Base-by-base conservation (phyloP, 2,888 invertebrate species). In the Orthonevra nobilis region DNA sequence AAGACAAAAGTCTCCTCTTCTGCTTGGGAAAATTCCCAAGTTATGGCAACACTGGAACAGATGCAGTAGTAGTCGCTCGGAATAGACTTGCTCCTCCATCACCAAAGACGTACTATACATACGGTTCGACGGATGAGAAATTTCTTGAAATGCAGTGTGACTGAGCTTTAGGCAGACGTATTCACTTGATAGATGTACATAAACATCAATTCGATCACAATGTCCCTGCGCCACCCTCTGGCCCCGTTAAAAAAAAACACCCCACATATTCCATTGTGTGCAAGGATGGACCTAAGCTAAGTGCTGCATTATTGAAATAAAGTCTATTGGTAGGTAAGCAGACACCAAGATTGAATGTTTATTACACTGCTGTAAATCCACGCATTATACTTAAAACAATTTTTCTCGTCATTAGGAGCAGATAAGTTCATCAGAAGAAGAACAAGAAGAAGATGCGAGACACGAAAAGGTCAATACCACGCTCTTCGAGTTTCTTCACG, bases 101-200 rank as follows among this genome's bases (percentile, higher is more conserved):
- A n/a, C n/a, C n/a, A n/a, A n/a, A n/a, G n/a, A n/a, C n/a, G n/a
- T n/a, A n/a, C n/a, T n/a, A n/a, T n/a, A n/a, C 30, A 15, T 30
- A 44, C 34, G 32, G 20, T 48, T 36, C 46, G 32, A 56, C 34
- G 20, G 58, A 56, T 50, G 50, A 52, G 44, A 56, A 42, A 28
- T 63, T 50, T 44, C 66, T 66, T 61, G 3, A 48, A 48, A 56
- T 68, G 61, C 26, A 48, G 17, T 28, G 34, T 26, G 20, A 42
- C 34, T 42, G 36, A 69, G 75, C 69, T 69, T 75, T 63, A 56
- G 63, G 63, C 63, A 75, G 75, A 75, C 75, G 23, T 63, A 69
- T 63, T 23, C 69, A 75, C 74, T 75, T 75, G 69, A 69, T 42
- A 63, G 56, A 56, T 42, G 36, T 58, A 64, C 66, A 58, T 50